Conservation (phyloP, 2,113 vertebrate species). For the Pachypanchax playfairii region DNA sequence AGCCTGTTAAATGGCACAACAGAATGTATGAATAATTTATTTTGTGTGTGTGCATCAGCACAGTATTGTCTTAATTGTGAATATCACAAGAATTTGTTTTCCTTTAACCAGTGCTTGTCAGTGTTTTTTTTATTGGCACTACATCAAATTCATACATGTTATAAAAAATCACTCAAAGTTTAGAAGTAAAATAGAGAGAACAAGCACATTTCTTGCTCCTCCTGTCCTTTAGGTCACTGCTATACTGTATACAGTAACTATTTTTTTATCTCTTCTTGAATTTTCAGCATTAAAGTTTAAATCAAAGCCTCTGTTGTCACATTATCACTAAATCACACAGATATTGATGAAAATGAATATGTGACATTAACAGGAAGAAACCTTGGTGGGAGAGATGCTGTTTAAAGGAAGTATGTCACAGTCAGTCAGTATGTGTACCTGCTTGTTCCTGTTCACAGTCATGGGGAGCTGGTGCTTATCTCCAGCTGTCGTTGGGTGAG, state of each 20-base stretch:
- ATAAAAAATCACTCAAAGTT: neutral
- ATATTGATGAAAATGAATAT: too few relatives aligned
- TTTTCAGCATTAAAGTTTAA: neutral
- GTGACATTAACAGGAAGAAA: too few relatives aligned
- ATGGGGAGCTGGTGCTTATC: too few relatives aligned
- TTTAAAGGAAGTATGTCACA: neutral
- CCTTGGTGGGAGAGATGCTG: too few relatives aligned
- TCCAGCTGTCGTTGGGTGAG: too few relatives aligned
- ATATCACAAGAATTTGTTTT: conserved; percentile 14
- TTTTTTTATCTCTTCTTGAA: neutral
- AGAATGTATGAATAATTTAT: conserved; percentile 33
- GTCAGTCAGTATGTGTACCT: too few relatives aligned
- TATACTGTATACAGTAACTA: neutral
- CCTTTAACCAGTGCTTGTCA: conserved; percentile 20
- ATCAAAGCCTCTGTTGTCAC: neutral
- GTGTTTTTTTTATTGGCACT: conserved; percentile 24
- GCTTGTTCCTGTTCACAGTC: too few relatives aligned
- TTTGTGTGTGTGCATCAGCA: conserved; percentile 38
- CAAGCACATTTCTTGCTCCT: neutral
- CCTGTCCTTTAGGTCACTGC: neutral
- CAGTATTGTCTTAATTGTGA: conserved; percentile 38
- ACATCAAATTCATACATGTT: conserved; percentile 7
- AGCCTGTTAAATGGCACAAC: conserved; percentile 31
- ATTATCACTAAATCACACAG: neutral
- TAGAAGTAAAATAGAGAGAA: conserved; percentile 8